Conservation (phyloP, 2,888 invertebrate genomes). For the Acleris holmiana region DNA sequence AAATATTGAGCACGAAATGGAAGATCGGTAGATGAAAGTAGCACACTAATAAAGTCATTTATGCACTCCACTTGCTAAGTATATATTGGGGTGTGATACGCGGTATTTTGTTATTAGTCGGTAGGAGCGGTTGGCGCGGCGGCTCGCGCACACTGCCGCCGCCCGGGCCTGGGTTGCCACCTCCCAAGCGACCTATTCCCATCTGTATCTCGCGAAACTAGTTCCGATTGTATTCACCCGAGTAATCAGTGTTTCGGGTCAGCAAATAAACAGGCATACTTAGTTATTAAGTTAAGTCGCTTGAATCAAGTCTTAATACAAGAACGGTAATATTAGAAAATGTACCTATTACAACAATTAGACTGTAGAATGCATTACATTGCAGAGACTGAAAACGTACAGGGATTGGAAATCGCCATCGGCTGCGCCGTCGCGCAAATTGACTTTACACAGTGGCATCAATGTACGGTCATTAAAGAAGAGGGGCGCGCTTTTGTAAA, state of each 20-base stretch:
- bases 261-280: constrained; percentile 43
- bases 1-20: constrained; percentile 45
- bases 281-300: not conserved
- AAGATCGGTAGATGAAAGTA: constrained; percentile 37
- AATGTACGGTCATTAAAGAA: no score
- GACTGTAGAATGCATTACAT: no score
- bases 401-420: no score
- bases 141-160: constrained; percentile 80
- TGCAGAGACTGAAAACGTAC: no score
- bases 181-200: constrained; percentile 48
- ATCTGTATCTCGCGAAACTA: constrained; percentile 42
- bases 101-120: constrained; percentile 50
- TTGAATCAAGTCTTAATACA: no score
- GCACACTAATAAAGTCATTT: constrained; percentile 45
- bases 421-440: no score
- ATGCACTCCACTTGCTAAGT: constrained; percentile 50
- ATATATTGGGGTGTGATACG: constrained; percentile 50
- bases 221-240: constrained; percentile 52
- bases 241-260: constrained; percentile 51
- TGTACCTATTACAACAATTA: no score
- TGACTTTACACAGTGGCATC: no score
- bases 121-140: constrained; percentile 66
- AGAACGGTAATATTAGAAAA: no score
- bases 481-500: constrained; percentile 8
- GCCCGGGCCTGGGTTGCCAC: constrained; percentile 76